Evolutionary conservation across 2,797 vertebrate genomes (phyloP), one percentile per base, ranked within the genome.

Genomic region (Chelidonichthys spinosus): DNA sequence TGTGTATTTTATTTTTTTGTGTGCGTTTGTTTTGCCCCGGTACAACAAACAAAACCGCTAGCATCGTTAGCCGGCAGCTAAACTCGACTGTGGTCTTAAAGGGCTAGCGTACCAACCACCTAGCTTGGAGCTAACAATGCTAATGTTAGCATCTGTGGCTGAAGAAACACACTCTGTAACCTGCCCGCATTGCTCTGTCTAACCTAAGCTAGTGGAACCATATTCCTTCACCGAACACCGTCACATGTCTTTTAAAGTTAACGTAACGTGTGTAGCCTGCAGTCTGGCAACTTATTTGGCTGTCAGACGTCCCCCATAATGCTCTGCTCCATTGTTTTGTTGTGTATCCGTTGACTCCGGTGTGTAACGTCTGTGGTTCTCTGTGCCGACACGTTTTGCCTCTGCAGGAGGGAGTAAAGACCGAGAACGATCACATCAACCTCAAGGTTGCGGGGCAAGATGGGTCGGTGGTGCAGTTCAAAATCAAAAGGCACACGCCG

Each of bases 361-460:
- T 15, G 11, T 53, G 8, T 17, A 10, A 18, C 53, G 40, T 42
- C 9, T 46, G 4, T 47, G 6, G 2, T 18, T 67, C 3, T 49
- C 3, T 60, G n/a, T 63, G 2, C 7, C 32, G n/a, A 17, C 54
- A 42, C 46, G 11, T 0, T 1, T 54, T 83, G 17, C 66, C 3
- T 72, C 52, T 69, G 25, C 89, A 97, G 98, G 96, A 97, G 91
- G 95, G 96, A 73, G 97, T 97, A 65, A 97, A 98, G 93, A 97
- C 96, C 0, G 97, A 98, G 93, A 97, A 97, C 0, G 97, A 98
- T 59, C 96, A 96, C 93, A 97, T 98, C 92, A 97, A 97, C 86
- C 94, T 99, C 65, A 99, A 97, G 89, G 97, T 97, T 86, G 96
- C 96, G 0, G 97, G 96, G 17, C 97, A 98, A 87, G 97, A 97